Percentiles rank a stretch among this genome's conserved stretches.
phyloP scores from a whole-genome alignment of 2,888 invertebrate species.

The Polydrusus cervinus region DNA sequence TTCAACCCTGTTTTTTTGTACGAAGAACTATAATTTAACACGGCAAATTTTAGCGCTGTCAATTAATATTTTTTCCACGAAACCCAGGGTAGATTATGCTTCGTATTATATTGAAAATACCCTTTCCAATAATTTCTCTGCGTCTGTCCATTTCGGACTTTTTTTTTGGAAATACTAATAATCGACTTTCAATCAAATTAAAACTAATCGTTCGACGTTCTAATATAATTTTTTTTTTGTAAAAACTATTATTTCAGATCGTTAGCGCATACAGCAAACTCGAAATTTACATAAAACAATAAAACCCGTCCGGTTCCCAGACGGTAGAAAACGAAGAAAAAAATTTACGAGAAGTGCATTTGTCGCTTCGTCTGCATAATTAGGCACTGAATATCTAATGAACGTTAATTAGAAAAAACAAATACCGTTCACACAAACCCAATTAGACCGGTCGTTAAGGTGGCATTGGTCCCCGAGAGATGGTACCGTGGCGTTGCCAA shows the following conservation, averaged over 20 bases:
- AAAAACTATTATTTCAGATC: background rate
- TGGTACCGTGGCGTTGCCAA: slow-evolving; percentile 25
- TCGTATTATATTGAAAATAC: no score
- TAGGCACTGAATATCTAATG: background rate
- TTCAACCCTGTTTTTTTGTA: no score
- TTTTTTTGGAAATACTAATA: no score
- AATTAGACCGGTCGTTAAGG: slow-evolving; percentile 49
- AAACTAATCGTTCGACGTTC: background rate
- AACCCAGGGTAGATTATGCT: no score
- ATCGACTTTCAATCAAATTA: background rate
- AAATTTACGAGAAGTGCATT: slow-evolving; percentile 5
- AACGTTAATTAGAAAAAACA: slow-evolving; percentile 46
- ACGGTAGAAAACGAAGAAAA: background rate
- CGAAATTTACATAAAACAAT: slow-evolving; percentile 13
- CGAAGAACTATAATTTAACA: no score
- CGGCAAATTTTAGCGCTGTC: no score
- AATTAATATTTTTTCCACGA: no score
- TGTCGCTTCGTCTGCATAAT: slow-evolving; percentile 1
- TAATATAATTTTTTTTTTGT: no score
- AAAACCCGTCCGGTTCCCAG: slow-evolving; percentile 12
- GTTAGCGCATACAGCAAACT: background rate
- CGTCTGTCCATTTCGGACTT: no score
- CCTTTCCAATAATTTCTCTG: no score
- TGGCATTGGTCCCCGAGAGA: slow-evolving; percentile 46
- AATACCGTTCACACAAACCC: slow-evolving; percentile 37